Conservation (phyloP, 2,888 invertebrate genomes). For the Drosophila meridiana region DNA sequence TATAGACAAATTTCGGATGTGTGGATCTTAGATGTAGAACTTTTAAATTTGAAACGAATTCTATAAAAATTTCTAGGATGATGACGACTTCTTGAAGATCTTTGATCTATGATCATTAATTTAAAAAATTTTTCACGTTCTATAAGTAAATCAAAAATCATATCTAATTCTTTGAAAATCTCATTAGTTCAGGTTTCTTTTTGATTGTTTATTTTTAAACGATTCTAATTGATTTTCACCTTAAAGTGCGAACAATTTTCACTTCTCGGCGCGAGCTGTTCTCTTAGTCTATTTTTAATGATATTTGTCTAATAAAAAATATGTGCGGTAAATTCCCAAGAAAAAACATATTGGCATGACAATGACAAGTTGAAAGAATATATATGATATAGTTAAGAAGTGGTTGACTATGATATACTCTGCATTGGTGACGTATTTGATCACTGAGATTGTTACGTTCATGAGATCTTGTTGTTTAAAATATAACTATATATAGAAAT, state of each 20-base stretch:
- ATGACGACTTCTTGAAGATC: not conserved
- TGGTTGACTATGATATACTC: not conserved
- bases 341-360: conserved; percentile 5
- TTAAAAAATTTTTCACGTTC: not conserved
- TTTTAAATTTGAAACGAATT: not conserved
- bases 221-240: conserved; percentile 1
- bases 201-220: not conserved
- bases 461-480: too few relatives aligned
- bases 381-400: not conserved
- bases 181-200: not conserved
- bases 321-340: conserved; percentile 6
- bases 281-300: conserved; percentile 5
- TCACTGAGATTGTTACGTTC: not conserved
- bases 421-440: not conserved
- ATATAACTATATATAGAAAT: not conserved
- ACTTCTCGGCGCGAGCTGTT: not conserved
- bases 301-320: conserved; percentile 9
- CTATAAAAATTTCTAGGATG: too few relatives aligned
- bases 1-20: conserved; percentile 2
- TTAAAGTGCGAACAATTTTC: not conserved
- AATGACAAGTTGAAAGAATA: not conserved
- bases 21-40: not conserved
- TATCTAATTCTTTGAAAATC: not conserved
- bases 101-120: not conserved
- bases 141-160: not conserved